These are phyloP conservation scores for Spermophilus dauricus DNA, from an alignment of 2,113 vertebrate genomes.

Conservation along the genomic window DNA sequence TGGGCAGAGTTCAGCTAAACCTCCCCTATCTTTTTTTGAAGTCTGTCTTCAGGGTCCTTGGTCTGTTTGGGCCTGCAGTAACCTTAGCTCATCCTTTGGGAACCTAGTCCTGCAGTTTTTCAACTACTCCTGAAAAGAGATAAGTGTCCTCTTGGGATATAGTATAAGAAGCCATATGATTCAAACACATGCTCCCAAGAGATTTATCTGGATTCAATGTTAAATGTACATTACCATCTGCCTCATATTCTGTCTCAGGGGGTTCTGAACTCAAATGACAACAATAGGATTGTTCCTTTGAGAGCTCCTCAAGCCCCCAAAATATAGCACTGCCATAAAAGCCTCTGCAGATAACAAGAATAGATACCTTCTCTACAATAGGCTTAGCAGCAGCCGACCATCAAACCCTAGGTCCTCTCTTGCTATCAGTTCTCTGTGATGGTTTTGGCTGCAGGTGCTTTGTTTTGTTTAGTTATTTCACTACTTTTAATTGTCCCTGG, in stretches of 20 bases:
- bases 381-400: neutral
- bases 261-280: neutral
- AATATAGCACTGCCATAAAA: neutral
- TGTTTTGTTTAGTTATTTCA: conserved; percentile 35
- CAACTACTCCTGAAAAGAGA: neutral
- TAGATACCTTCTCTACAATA: neutral
- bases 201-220: neutral
- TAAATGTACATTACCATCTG: neutral
- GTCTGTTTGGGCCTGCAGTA: neutral
- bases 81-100: neutral
- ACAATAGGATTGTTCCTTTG: neutral
- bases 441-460: neutral
- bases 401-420: neutral
- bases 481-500: neutral
- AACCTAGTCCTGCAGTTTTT: neutral
- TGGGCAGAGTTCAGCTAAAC: neutral
- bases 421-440: neutral
- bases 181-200: neutral
- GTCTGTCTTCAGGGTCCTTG: neutral
- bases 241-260: neutral
- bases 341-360: neutral
- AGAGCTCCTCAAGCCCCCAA: neutral
- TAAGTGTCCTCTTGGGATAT: neutral
- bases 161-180: neutral
- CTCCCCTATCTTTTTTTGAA: neutral